These are phyloP conservation scores for Falco naumanni DNA, from an alignment of 2,797 vertebrate genomes.

Conservation along the genomic window DNA sequence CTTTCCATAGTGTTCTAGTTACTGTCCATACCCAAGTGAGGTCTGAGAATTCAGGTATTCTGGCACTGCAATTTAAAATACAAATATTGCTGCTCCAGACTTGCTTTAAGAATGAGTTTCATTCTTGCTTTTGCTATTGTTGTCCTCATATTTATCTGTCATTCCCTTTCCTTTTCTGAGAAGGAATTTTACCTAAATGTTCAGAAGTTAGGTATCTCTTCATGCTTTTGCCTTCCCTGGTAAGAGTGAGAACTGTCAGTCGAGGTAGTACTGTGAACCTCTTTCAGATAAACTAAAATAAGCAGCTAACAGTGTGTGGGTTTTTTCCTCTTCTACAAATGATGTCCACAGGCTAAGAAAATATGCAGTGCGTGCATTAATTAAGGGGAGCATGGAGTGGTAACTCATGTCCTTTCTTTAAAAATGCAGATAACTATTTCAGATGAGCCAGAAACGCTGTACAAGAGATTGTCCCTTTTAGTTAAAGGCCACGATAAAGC, in stretches of 20 bases:
- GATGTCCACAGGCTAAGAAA: neutral
- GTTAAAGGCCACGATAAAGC: slow-evolving; percentile 92
- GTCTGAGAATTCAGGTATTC: neutral
- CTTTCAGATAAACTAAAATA: neutral
- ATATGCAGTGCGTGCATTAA: neutral
- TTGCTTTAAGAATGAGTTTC: neutral
- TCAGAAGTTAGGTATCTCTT: neutral
- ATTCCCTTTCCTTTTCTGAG: neutral
- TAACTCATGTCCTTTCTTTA: slow-evolving; percentile 26
- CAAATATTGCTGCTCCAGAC: neutral
- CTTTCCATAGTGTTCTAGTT: neutral
- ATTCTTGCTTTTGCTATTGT: neutral
- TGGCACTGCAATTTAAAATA: neutral
- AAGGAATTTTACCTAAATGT: neutral
- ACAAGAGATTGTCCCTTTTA: slow-evolving; percentile 87
- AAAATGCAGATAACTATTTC: slow-evolving; percentile 84
- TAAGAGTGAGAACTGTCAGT: neutral
- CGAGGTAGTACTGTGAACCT: neutral
- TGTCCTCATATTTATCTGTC: neutral
- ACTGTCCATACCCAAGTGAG: neutral
- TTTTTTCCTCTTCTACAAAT: neutral
- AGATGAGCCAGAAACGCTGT: slow-evolving; percentile 88
- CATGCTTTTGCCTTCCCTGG: neutral
- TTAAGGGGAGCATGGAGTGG: neutral
- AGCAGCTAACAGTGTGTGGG: neutral